A percentile compares a stretch with the other conserved stretches of the same genome.
Evolutionary conservation across 2,797 vertebrate genomes (phyloP).

Genomic region (Ctenopoma multispine): DNA sequence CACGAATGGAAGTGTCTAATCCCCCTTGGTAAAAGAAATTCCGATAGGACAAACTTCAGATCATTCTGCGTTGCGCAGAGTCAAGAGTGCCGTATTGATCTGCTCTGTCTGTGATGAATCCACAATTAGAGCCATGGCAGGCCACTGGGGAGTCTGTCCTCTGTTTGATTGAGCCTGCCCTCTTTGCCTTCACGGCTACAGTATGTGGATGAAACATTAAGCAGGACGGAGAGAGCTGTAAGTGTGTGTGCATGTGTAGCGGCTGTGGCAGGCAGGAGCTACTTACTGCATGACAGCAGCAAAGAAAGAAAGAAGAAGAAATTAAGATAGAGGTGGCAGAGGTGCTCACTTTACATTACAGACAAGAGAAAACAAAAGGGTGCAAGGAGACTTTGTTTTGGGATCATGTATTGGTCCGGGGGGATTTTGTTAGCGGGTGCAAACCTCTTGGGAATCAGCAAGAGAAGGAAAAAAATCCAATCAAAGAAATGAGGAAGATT

Average conservation of each 20-base stretch:
- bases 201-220: constrained; percentile 70
- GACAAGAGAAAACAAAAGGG: constrained; percentile 26
- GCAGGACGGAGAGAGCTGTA: constrained; percentile 31
- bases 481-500: neutral
- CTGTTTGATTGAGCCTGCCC: constrained; percentile 75
- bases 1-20: constrained; percentile 76
- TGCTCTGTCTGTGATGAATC: constrained; percentile 81
- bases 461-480: neutral
- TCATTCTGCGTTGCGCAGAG: constrained; percentile 67
- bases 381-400: constrained; percentile 11
- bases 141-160: constrained; percentile 75
- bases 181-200: constrained; percentile 64
- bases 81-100: constrained; percentile 81
- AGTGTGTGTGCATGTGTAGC: constrained; percentile 10
- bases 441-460: constrained; percentile 6
- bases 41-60: constrained; percentile 82
- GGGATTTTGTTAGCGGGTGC: neutral
- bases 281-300: constrained; percentile 33
- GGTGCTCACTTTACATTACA: constrained; percentile 46
- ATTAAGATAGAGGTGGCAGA: constrained; percentile 36
- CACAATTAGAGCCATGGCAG: constrained; percentile 79
- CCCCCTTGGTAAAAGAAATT: constrained; percentile 74
- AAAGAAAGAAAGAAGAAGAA: constrained; percentile 23
- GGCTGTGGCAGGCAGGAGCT: constrained; percentile 24
- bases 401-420: constrained; percentile 27